A percentile compares a stretch with the other conserved stretches of the same genome.
Evolutionary conservation across 1,140 invertebrate genomes (phyloP).

Genomic region (Planococcus citri): DNA sequence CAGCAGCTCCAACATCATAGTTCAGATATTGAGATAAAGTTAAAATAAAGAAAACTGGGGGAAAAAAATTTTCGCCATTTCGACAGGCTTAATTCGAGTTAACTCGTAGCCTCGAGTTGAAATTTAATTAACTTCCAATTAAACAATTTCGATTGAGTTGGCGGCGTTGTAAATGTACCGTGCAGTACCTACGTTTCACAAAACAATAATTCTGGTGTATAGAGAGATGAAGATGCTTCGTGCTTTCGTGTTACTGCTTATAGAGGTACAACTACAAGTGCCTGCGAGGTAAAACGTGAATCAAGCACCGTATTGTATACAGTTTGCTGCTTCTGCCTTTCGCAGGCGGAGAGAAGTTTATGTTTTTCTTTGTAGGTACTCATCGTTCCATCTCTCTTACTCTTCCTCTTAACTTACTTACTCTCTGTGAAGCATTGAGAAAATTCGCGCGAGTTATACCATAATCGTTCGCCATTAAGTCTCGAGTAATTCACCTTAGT

Average conservation of each 20-base stretch:
- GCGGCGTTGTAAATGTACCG: neutral
- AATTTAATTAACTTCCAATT: slow-evolving; percentile 4
- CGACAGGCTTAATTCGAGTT: too few relatives aligned
- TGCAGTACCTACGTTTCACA: neutral
- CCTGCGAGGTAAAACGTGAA: neutral
- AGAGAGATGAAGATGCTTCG: neutral
- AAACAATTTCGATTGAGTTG: neutral
- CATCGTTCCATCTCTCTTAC: too few relatives aligned
- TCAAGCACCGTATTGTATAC: too few relatives aligned
- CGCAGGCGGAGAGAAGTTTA: too few relatives aligned
- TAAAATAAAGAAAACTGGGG: too few relatives aligned
- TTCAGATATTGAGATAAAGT: too few relatives aligned
- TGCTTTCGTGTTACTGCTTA: neutral
- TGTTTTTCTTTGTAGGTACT: too few relatives aligned
- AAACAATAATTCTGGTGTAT: neutral
- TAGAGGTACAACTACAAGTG: too few relatives aligned
- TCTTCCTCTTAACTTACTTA: too few relatives aligned
- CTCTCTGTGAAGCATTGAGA: too few relatives aligned
- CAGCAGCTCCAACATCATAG: too few relatives aligned
- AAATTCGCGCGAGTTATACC: neutral
- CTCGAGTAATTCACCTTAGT: neutral
- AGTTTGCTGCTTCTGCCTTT: neutral
- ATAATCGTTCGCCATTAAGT: neutral
- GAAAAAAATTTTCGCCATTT: too few relatives aligned
- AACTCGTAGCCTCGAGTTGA: neutral